Evolutionary conservation across 2,888 invertebrate genomes (phyloP).

Genomic region (Tetrapedia diversipes): DNA sequence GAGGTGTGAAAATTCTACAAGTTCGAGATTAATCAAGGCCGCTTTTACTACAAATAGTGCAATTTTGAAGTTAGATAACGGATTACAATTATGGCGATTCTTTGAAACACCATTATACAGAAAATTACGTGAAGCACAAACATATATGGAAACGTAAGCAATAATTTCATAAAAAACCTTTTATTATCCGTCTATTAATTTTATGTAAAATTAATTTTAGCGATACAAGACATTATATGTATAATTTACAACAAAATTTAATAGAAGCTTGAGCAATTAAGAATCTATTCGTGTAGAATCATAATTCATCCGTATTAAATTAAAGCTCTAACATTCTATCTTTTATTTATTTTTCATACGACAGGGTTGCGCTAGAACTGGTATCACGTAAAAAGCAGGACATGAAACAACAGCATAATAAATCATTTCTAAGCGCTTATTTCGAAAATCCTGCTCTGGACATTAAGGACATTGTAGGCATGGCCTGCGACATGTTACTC

Average conservation of each 20-base stretch:
- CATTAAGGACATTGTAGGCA: slow-evolving; percentile 91
- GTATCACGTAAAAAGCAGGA: slow-evolving; percentile 84
- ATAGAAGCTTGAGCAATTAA: no score
- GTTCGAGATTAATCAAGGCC: slow-evolving; percentile 88
- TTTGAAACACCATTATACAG: slow-evolving; percentile 90
- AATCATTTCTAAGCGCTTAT: slow-evolving; percentile 88
- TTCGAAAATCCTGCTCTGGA: slow-evolving; percentile 88
- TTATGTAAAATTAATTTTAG: no score
- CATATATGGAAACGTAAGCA: slow-evolving; percentile 87
- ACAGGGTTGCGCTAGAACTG: slow-evolving; percentile 87
- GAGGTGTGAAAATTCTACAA: slow-evolving; percentile 85
- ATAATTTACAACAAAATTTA: no score
- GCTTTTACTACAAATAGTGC: slow-evolving; percentile 90
- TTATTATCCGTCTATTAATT: no score
- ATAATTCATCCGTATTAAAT: slow-evolving; percentile 2
- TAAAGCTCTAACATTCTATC: slow-evolving; percentile 19
- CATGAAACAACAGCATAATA: slow-evolving; percentile 73
- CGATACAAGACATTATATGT: no score
- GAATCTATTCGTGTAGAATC: no score
- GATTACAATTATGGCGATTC: slow-evolving; percentile 88
- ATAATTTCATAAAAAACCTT: no score
- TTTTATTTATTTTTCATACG: slow-evolving; percentile 55
- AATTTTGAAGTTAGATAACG: slow-evolving; percentile 88
- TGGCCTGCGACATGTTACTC: slow-evolving; percentile 92
- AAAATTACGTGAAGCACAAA: slow-evolving; percentile 87